These are phyloP conservation scores for Adelphocoris suturalis DNA, from an alignment of 2,888 invertebrate genomes.

Conservation along the genomic window DNA sequence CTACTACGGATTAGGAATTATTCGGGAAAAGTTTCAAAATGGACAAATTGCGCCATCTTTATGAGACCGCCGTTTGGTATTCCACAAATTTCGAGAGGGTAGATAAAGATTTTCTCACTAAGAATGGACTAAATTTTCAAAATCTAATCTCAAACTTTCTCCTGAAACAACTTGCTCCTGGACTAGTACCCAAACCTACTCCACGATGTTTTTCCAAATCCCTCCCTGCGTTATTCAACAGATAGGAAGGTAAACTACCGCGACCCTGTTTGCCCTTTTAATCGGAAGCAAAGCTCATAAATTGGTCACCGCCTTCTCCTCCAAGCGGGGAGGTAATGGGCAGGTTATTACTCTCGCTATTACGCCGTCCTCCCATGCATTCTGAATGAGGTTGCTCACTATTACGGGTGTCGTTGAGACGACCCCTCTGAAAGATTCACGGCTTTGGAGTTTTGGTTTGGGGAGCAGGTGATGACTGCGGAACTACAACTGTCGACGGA, in stretches of 20 bases:
- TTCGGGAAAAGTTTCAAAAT: too few relatives aligned
- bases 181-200: neutral
- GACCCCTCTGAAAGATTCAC: neutral
- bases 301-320: neutral
- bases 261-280: constrained; percentile 9
- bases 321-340: neutral
- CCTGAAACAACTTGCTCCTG: too few relatives aligned
- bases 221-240: constrained; percentile 7
- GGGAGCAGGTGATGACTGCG: neutral
- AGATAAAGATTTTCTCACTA: too few relatives aligned
- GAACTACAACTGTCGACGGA: too few relatives aligned
- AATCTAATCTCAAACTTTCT: too few relatives aligned
- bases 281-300: neutral
- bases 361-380: neutral
- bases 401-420: neutral
- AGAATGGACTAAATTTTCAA: too few relatives aligned
- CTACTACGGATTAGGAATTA: too few relatives aligned
- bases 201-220: neutral
- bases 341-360: neutral
- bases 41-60: too few relatives aligned
- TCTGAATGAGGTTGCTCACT: neutral
- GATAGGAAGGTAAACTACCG: neutral
- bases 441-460: neutral
- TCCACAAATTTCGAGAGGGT: too few relatives aligned
- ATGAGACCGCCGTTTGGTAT: too few relatives aligned